These are phyloP conservation scores for Linnaemya tessellans DNA, from an alignment of 2,888 invertebrate species.

Conservation along the genomic window DNA sequence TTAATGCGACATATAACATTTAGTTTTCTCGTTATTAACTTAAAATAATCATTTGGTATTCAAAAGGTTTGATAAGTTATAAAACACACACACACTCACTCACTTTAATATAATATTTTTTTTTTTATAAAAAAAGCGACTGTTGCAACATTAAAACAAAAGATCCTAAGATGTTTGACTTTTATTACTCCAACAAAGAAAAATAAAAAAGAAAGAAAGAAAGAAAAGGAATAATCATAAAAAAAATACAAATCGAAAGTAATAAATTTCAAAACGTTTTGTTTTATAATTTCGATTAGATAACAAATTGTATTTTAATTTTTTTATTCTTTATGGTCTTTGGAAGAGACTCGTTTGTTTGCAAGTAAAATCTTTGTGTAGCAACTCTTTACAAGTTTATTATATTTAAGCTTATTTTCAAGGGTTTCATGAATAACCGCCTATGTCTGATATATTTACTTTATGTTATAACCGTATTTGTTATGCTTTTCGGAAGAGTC, in stretches of 20 bases:
- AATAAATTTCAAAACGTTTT: slow-evolving; percentile 60
- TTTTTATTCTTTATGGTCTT: slow-evolving; percentile 13
- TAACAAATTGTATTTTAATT: slow-evolving; percentile 69
- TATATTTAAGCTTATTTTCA: not conserved
- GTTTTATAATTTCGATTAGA: slow-evolving; percentile 56
- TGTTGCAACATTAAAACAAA: slow-evolving; percentile 21
- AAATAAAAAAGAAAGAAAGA: slow-evolving; percentile 41
- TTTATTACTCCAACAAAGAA: slow-evolving; percentile 57
- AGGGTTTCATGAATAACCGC: not conserved
- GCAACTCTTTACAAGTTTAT: not conserved
- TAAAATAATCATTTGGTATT: slow-evolving; percentile 65
- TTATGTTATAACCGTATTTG: no score
- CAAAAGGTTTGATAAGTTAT: slow-evolving; percentile 70
- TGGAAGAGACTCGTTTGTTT: slow-evolving; percentile 1
- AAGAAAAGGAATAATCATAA: slow-evolving; percentile 16
- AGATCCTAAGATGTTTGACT: slow-evolving; percentile 63
- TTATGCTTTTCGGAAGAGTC: no score
- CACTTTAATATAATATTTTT: slow-evolving; percentile 52
- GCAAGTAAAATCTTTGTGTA: not conserved
- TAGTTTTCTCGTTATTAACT: slow-evolving; percentile 51
- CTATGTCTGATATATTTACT: not conserved
- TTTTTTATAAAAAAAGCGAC: not conserved
- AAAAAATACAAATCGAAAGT: slow-evolving; percentile 60
- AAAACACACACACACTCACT: slow-evolving; percentile 63
- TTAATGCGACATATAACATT: slow-evolving; percentile 68